A percentile compares a stretch with the other conserved stretches of the same genome.
Evolutionary conservation across 1,140 invertebrate species (phyloP).

Genomic region (Pentalonia nigronervosa): DNA sequence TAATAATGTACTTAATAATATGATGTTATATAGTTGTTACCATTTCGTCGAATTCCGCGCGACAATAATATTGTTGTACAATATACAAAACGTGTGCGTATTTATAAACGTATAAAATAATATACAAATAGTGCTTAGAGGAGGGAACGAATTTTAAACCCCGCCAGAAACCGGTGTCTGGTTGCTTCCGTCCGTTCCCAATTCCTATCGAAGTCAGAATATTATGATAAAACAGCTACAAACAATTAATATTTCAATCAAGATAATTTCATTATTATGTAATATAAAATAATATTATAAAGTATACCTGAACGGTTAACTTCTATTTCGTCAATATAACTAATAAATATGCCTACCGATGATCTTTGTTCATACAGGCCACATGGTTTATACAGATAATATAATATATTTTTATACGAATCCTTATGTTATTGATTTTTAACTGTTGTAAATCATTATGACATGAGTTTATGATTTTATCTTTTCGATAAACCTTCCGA

Average conservation of each 20-base stretch:
- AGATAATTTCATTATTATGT: neutral
- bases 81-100: neutral
- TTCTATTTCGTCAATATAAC: neutral
- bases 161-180: neutral
- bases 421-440: neutral
- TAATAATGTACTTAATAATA: neutral
- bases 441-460: neutral
- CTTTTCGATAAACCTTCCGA: neutral
- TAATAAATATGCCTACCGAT: neutral
- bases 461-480: neutral
- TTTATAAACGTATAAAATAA: conserved; percentile 11
- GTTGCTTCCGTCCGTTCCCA: neutral
- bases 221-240: neutral
- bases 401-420: neutral
- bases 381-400: neutral
- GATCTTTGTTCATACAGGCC: neutral
- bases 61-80: neutral
- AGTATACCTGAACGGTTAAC: neutral
- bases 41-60: neutral
- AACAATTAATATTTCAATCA: neutral
- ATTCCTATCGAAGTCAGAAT: neutral
- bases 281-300: neutral
- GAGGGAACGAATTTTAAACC: neutral
- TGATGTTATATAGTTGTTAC: neutral
- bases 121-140: neutral